Evolutionary conservation across 2,113 vertebrate species (phyloP), one percentile per base, ranked within the genome.

Genomic region (Pithys albifrons): DNA sequence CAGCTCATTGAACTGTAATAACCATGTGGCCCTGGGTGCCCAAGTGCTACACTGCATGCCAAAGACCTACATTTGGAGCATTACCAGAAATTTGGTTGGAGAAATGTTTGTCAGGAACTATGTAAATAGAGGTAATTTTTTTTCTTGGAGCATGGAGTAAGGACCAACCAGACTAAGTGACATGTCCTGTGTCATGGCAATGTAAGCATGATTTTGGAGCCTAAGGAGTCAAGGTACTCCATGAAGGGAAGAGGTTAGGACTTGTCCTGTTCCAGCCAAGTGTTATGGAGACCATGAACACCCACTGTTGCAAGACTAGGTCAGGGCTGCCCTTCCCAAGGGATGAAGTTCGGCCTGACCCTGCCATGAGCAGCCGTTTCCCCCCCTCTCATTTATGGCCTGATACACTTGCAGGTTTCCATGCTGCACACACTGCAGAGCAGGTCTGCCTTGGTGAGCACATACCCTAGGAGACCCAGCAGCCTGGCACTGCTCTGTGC

Each of bases 351-450:
- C 41, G 82, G 57, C 20, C 51, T 0, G 1, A 23, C 7, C 4
- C n/a, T 49, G 51, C 52, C 2, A 1, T 31, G 19, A 31, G 5
- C 0, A 0, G 15, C 17, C 64, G 10, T 57, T 24, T 11, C 74
- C 16, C 31, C 7, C 6, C 19, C 6, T 41, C 54, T 70, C 64
- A 20, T 62, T 71, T 74, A 33, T 57, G 61, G 24, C 12, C 23
- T 0, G 6, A 37, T 28, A 16, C 28, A 5, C 24, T 71, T 39
- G 12, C 19, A 37, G 41, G 45, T 57, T 12, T 10, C 13, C 45
- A 27, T 7, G 10, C 39, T 71, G 33, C 55, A 27, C 0, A 0
- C 13, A 10, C 27, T 3, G 1, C 3, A 5, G 39, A 45, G 28
- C 25, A 41, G 22, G 23, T 4, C 1, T 3, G 18, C 8, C 41